These are phyloP conservation scores for Trachemys scripta DNA, from an alignment of 2,113 vertebrate species.

Conservation along the genomic window DNA sequence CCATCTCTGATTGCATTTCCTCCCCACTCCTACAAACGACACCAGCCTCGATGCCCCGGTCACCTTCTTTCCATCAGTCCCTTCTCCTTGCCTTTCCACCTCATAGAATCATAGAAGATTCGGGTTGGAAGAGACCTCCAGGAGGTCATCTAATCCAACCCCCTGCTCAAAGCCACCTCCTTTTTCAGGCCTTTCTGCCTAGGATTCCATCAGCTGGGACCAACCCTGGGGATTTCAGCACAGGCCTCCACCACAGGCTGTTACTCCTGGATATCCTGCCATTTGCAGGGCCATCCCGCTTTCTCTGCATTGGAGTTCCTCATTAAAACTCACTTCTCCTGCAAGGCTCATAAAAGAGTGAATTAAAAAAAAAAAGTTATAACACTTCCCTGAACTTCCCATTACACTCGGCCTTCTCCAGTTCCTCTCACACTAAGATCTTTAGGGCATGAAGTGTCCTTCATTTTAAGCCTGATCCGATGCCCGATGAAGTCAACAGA, in stretches of 20 bases:
- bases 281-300: background rate
- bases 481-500: background rate
- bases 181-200: background rate
- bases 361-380: background rate
- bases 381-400: background rate
- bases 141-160: too few species aligned
- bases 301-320: background rate
- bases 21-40: too few species aligned
- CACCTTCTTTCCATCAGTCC: background rate
- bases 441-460: background rate
- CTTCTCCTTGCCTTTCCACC: background rate
- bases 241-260: background rate
- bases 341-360: background rate
- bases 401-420: background rate
- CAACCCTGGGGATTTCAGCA: accelerated
- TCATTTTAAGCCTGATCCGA: background rate
- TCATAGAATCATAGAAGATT: too few species aligned
- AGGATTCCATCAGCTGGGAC: background rate
- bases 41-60: background rate
- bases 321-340: background rate
- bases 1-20: background rate
- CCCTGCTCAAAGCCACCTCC: background rate
- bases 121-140: too few species aligned
- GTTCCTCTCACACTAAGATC: too few species aligned
- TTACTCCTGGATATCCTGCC: background rate